These are phyloP conservation scores for Echinarachnius parma DNA, from an alignment of 53 echinoderm and acorn worm genomes.

Conservation along the genomic window DNA sequence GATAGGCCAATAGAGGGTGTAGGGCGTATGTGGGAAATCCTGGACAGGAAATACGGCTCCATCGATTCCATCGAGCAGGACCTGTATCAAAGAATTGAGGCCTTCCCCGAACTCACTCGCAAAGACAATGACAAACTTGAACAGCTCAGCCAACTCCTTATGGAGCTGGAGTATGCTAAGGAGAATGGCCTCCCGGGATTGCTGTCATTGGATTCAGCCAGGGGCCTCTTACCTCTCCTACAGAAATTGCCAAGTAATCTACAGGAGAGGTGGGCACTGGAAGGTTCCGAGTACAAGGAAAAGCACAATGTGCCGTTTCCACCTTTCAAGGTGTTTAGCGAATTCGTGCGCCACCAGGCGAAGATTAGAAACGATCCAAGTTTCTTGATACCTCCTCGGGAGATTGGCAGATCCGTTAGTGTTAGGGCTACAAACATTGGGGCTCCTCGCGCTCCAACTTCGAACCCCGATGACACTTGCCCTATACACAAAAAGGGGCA, in stretches of 20 bases:
- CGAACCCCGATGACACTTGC: constrained; percentile 27
- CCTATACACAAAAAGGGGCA: constrained; percentile 59
- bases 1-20: constrained; percentile 50
- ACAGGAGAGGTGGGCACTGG: constrained; percentile 47
- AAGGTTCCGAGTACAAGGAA: constrained; percentile 30
- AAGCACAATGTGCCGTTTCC: constrained; percentile 36
- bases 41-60: constrained; percentile 47
- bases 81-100: constrained; percentile 38
- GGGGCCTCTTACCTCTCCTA: constrained; percentile 39
- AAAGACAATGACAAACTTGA: constrained; percentile 38
- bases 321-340: constrained; percentile 45
- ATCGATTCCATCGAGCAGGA: constrained; percentile 51
- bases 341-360: constrained; percentile 34
- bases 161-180: constrained; percentile 32
- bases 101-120: constrained; percentile 43
- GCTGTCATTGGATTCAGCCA: constrained; percentile 34
- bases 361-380: constrained; percentile 49
- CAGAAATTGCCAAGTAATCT: constrained; percentile 45
- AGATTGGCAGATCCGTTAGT: constrained; percentile 30
- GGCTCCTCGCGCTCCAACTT: too few relatives aligned
- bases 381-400: constrained; percentile 15
- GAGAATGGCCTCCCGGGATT: constrained; percentile 30
- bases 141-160: constrained; percentile 36
- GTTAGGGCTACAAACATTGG: constrained; percentile 53
- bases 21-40: constrained; percentile 37